Base-by-base conservation (phyloP, 2,888 invertebrate genomes). In the Drosophila borealis region DNA sequence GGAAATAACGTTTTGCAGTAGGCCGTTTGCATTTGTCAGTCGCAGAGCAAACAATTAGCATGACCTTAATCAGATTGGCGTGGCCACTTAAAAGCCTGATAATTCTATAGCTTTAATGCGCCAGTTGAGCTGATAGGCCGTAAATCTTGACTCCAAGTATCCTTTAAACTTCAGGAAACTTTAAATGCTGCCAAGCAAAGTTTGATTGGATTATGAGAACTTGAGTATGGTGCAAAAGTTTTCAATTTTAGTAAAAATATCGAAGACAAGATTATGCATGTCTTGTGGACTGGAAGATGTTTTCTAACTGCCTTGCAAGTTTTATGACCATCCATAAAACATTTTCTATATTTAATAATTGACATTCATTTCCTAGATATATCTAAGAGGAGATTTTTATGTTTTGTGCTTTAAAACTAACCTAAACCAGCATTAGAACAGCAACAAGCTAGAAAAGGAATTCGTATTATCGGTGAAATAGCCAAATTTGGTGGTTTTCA, bases 221-320 rank as follows among this genome's bases (percentile, higher is more conserved):
- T 46, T 25, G 49, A 45, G 25, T 37, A 36, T 19, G 45, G 41
- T 42, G 42, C 10, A 62, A 72, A 81, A 81, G 60, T 85, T 85
- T 79, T 69, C 76, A 79, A 81, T 78, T 85, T 84, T 76, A 79
- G 75, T 79, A 72, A 78, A 81, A 80, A 86, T 81, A 78, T 67
- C 73, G 60, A 70, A 67, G 71, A 72, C 70, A 36, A 6, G 13
- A 19, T 13, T 34, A 33, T 17, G 14, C 2, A 41, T 21, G 13
- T 21, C 25, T 8, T 25, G 25, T 25, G 6, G 25, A 25, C 1
- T 6, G 6, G 25, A 25, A 25, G 25, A 25, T 21, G 21, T 1
- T 2, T 25, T 25, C 6, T 6, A 25, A 8, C 25, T 25, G 21
- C 25, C 25, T 25, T 25, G 25, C 6, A 5, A 5, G 25, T 25